Evolutionary conservation across 1,140 invertebrate genomes (phyloP), one percentile per base, ranked within the genome.

Genomic region (Microplitis demolitor): DNA sequence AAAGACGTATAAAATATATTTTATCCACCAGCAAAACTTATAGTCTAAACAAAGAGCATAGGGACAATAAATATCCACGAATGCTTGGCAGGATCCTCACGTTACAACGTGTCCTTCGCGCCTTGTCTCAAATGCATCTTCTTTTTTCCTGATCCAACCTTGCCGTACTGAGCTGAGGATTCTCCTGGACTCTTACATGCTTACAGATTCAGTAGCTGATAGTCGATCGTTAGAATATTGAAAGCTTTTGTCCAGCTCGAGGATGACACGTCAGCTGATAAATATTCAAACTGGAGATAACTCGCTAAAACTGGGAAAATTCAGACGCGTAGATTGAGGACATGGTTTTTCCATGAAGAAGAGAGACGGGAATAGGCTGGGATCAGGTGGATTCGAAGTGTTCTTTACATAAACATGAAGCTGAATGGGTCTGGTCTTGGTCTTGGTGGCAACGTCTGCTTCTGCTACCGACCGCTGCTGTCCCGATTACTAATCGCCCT

Each of bases 21-120:
- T 24, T 24, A 0, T 24, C 24, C 24, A 24, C 24, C 24, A 24
- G 24, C 24, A 24, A 24, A 24, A 24, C 24, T 24, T 24, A 24
- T 24, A 24, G 24, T 24, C 24, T 24, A 24, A 24, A 24, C 24
- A 24, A 24, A 24, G 24, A 24, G 24, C 24, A 24, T 24, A 0
- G 35, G 24, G 34, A 68, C 66, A 68, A 68, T 68, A 68, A 68
- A 58, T 67, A 67, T 54, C 66, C 51, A 67, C 53, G 4, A 66
- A 11, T 33, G 54, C 66, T 68, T 68, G 33, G 66, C 66, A 68
- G 35, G 66, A 60, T 68, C 66, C 66, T 68, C 66, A 68, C 66
- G 66, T 68, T 68, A 68, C 66, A 58, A 54, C 9, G 14, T 67
- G 66, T 68, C 66, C 66, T 68, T 68, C 66, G 35, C 66, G 54